Percentiles rank a stretch among this genome's conserved stretches.
Conservation (phyloP, 2,113 vertebrate genomes). For the Phylloscopus whistleri region DNA sequence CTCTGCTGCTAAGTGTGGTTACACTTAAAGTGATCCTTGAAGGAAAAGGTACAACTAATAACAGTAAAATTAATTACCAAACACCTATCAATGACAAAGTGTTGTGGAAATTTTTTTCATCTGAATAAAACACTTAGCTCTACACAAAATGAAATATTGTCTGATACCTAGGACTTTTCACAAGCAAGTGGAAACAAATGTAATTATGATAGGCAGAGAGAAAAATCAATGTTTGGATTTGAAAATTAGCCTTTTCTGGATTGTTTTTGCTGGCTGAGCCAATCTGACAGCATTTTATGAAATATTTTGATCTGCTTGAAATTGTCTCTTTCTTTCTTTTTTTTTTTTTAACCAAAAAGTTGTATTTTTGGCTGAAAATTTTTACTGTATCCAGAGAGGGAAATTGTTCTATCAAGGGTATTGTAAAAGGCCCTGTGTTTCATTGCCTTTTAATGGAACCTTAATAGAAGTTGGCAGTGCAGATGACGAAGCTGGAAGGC, state of each 20-base stretch:
- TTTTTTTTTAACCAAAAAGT: not conserved
- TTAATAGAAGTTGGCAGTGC: constrained; percentile 50
- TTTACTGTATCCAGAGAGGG: constrained; percentile 38
- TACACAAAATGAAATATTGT: not conserved
- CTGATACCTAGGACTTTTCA: not conserved
- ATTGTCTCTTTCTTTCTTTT: not conserved
- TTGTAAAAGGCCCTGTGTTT: constrained; percentile 53
- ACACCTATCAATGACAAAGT: not conserved
- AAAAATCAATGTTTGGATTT: constrained; percentile 23
- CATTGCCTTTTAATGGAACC: constrained; percentile 59
- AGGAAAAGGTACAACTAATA: not conserved
- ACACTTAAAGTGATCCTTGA: not conserved
- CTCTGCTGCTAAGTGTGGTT: not conserved
- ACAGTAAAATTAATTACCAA: not conserved
- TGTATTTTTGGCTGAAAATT: not conserved
- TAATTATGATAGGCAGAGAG: not conserved
- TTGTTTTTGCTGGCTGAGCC: constrained; percentile 9
- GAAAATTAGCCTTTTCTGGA: not conserved
- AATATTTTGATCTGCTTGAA: constrained; percentile 13
- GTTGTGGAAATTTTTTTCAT: not conserved
- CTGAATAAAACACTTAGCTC: not conserved
- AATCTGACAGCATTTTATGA: not conserved
- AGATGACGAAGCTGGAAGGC: constrained; percentile 47
- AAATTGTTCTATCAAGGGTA: constrained; percentile 46
- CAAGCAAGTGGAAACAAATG: constrained; percentile 6